Percentiles rank a stretch among this genome's conserved stretches.
phyloP scores from a whole-genome alignment of 2,888 invertebrate species.

The Euphydryas editha region DNA sequence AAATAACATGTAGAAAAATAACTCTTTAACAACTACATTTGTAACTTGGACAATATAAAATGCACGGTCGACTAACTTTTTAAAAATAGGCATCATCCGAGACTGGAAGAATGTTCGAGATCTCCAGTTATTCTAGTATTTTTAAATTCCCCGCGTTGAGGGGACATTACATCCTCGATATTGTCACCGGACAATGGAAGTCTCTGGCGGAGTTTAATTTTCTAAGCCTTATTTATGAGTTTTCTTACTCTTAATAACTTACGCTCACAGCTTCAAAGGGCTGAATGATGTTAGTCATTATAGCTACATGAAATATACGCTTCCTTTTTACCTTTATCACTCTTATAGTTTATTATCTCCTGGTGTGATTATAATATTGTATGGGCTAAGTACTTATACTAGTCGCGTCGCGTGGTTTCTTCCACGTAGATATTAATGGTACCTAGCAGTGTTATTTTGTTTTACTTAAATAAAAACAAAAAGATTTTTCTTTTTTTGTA shows the following conservation, averaged over 20 bases:
- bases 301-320: neutral
- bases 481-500: too few relatives aligned
- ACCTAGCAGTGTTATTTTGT: too few relatives aligned
- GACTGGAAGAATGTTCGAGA: constrained; percentile 6
- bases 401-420: too few relatives aligned
- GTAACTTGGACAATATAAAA: constrained; percentile 14
- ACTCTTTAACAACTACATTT: constrained; percentile 19
- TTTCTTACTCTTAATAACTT: constrained; percentile 44
- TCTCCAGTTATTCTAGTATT: constrained; percentile 23
- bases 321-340: neutral
- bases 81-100: constrained; percentile 9
- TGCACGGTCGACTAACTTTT: constrained; percentile 16
- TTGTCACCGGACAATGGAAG: constrained; percentile 42
- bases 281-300: constrained; percentile 9
- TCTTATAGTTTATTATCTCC: neutral
- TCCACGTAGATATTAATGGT: too few relatives aligned
- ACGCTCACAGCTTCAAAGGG: constrained; percentile 28
- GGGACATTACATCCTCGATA: constrained; percentile 40
- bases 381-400: too few relatives aligned
- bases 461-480: too few relatives aligned
- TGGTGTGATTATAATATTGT: neutral
- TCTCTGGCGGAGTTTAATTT: constrained; percentile 43
- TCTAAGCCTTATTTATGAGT: constrained; percentile 49
- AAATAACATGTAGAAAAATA: constrained; percentile 26
- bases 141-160: constrained; percentile 38